Conservation (phyloP, 2,888 invertebrate species). For the Zele albiditarsus region DNA sequence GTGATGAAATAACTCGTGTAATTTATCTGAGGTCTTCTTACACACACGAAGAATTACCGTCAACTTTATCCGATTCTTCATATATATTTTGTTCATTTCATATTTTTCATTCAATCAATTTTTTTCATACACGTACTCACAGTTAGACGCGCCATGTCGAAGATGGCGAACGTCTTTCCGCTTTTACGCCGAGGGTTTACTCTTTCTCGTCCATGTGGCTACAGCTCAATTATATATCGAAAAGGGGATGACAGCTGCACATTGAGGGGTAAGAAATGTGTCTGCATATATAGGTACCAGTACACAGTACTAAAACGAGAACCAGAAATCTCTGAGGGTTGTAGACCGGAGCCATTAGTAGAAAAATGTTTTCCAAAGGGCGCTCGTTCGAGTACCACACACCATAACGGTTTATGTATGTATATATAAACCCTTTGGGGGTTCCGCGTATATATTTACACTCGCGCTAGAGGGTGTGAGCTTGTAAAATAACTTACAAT, state of each 20-base stretch:
- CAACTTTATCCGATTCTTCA: no score
- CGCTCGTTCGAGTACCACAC: constrained; percentile 62
- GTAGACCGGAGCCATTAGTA: constrained; percentile 68
- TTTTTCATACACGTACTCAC: not conserved
- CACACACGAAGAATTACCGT: no score
- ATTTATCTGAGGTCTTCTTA: no score
- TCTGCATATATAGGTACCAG: constrained; percentile 24
- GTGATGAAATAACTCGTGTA: no score
- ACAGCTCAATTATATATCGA: constrained; percentile 31
- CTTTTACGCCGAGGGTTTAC: not conserved
- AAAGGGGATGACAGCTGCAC: constrained; percentile 6
- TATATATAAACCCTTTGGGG: constrained; percentile 61
- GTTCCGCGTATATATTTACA: constrained; percentile 21
- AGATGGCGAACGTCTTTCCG: constrained; percentile 29
- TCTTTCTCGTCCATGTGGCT: constrained; percentile 4
- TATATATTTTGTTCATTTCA: no score
- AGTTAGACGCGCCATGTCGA: not conserved
- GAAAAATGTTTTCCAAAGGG: constrained; percentile 71
- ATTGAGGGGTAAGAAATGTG: constrained; percentile 46
- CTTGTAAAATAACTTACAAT: constrained; percentile 63
- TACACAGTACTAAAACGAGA: constrained; percentile 17
- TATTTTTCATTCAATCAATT: not conserved
- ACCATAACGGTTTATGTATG: constrained; percentile 35
- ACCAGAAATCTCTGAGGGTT: constrained; percentile 51
- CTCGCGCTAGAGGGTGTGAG: constrained; percentile 8